Evolutionary conservation across 2,888 invertebrate species (phyloP).

Genomic region (Chorisops tibialis): DNA sequence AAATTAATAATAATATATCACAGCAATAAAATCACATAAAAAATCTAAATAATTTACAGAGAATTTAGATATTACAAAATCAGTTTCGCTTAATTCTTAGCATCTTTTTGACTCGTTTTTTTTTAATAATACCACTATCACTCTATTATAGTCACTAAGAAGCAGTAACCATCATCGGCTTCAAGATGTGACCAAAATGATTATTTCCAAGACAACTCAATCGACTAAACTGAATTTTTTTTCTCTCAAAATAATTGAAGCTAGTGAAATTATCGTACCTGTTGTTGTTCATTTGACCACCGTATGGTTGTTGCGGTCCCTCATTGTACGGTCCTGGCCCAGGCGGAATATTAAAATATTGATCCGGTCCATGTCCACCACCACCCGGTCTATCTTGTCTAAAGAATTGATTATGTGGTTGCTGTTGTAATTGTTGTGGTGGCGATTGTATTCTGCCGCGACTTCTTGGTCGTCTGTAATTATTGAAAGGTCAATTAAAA

Average conservation of each 20-base stretch:
- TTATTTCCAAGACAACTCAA: conserved; percentile 19
- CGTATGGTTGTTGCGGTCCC: conserved; percentile 13
- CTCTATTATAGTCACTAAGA: background rate
- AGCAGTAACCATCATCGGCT: background rate
- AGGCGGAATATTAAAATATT: conserved; percentile 26
- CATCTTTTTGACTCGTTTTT: no score
- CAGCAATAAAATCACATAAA: no score
- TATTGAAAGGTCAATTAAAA: background rate
- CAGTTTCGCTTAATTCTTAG: no score
- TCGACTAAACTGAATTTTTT: conserved; percentile 16
- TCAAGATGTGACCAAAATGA: conserved; percentile 19
- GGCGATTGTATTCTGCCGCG: conserved; percentile 31
- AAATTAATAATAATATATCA: no score
- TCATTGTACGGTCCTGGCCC: conserved; percentile 29
- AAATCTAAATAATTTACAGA: no score
- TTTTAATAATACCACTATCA: no score
- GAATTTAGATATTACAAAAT: no score
- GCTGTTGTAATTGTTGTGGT: background rate
- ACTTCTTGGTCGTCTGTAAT: conserved; percentile 27
- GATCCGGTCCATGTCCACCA: conserved; percentile 10
- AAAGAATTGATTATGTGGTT: conserved; percentile 22
- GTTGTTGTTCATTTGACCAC: conserved; percentile 26
- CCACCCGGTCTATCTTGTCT: conserved; percentile 19
- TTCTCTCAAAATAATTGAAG: conserved; percentile 29
- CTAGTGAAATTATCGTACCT: conserved; percentile 34